phyloP scores from a whole-genome alignment of 2,113 vertebrate genomes.

The Cricetomys ansorgei region DNA sequence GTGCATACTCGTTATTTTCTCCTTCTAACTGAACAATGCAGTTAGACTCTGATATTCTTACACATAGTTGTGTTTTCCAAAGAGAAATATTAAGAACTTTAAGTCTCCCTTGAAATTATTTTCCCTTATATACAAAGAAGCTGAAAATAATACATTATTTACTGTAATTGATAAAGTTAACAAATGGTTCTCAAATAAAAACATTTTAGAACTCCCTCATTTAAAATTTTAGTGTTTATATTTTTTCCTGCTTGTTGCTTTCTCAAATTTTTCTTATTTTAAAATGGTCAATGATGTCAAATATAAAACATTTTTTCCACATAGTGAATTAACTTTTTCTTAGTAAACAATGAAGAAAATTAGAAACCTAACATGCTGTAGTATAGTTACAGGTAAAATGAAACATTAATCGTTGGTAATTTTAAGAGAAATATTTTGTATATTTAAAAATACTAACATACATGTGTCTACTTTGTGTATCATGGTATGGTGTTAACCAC shows the following conservation, averaged over 20 bases:
- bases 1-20: too few species aligned
- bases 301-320: background rate
- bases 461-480: background rate
- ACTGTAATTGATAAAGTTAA: background rate
- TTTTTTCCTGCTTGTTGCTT: slow-evolving; percentile 11
- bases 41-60: background rate
- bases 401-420: too few species aligned
- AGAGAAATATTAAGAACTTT: background rate
- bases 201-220: background rate
- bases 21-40: background rate
- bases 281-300: background rate
- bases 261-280: background rate
- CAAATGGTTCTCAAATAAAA: background rate
- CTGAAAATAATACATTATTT: background rate
- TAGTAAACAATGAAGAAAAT: slow-evolving; percentile 36
- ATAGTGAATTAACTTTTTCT: background rate
- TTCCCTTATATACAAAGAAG: background rate
- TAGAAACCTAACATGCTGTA: background rate
- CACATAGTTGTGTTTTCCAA: background rate
- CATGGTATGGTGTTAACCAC: background rate
- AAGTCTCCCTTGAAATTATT: background rate
- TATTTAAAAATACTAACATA: background rate
- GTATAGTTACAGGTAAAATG: background rate
- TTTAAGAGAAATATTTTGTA: background rate
- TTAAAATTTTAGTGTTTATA: background rate